Evolutionary conservation across 2,113 vertebrate genomes (phyloP), one percentile per base, ranked within the genome.

Genomic region (Alligator sinensis): DNA sequence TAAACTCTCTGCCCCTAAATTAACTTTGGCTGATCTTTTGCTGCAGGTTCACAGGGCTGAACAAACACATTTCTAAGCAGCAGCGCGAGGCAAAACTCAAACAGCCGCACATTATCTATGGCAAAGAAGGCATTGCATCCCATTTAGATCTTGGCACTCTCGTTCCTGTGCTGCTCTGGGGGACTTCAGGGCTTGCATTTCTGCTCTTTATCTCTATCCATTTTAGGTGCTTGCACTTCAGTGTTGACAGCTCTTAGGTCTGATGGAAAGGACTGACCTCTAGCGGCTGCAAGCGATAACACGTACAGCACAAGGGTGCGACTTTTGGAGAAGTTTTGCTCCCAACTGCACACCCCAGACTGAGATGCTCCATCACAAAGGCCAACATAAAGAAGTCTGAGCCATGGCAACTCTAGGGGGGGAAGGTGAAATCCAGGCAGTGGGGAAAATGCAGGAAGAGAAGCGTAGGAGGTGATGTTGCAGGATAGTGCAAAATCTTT

Each of bases 201-300:
- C 24, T 72, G 30, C 21, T 22, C 19, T 70, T 54, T 60, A 2
- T 54, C 54, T 13, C 79, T 72, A 3, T 28, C 57, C 30, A 34
- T 22, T 19, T 2, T 19, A 15, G 1, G 34, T 4, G 82, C 27
- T 6, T 34, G n/a, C 28, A 82, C 34, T 24, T 9, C 3, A 6
- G 13, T 77, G 4, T 6, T 34, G 57, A 30, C 30, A 81, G 54
- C 11, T 86, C 54, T 76, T 84, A 30, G 19, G 88, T 75, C n/a
- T 91, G 74, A 34, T 28, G 84, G 91, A 54, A 81, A 90, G 90
- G 54, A 90, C 82, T 96, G 95, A 81, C 92, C 89, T 88, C 95
- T 95, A 92, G 95, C 64, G 92, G 87, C 84, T 78, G 28, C n/a
- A 15, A 76, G 34, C 61, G 47, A 72, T 22, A 88, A 21, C 81